Conservation (phyloP, 2,888 invertebrate species). For the Heliconius hortense region DNA sequence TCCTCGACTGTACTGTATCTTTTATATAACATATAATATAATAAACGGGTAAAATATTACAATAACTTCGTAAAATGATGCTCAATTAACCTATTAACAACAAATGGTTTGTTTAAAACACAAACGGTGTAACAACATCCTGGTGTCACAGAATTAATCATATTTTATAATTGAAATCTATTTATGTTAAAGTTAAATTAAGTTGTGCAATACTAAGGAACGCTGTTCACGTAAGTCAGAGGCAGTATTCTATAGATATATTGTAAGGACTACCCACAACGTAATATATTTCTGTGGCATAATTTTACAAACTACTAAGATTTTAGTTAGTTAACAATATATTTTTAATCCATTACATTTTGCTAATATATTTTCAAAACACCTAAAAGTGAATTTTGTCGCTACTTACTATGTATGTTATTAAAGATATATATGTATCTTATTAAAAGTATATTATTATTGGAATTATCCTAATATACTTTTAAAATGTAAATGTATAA, state of each 20-base stretch:
- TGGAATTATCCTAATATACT: background rate
- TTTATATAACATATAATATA: background rate
- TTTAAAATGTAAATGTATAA: background rate
- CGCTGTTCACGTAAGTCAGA: too few species aligned
- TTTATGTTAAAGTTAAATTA: slow-evolving; percentile 25
- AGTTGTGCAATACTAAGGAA: too few species aligned
- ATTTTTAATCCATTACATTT: too few species aligned
- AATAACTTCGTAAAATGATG: background rate
- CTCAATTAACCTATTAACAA: slow-evolving; percentile 9
- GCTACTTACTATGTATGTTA: background rate
- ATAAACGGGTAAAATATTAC: background rate
- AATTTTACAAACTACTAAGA: too few species aligned
- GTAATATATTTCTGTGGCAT: too few species aligned
- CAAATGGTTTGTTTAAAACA: background rate
- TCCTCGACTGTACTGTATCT: background rate
- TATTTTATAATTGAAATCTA: slow-evolving; percentile 17
- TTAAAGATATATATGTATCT: too few species aligned
- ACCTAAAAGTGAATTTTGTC: background rate
- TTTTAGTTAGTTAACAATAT: too few species aligned
- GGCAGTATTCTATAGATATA: background rate
- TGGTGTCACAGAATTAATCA: slow-evolving; percentile 9
- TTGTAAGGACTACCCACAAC: background rate
- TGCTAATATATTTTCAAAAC: background rate
- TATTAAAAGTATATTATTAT: too few species aligned
- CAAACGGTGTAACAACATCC: slow-evolving; percentile 10